Base-by-base conservation (phyloP, 2,888 invertebrate genomes). In the Rutpela maculata region DNA sequence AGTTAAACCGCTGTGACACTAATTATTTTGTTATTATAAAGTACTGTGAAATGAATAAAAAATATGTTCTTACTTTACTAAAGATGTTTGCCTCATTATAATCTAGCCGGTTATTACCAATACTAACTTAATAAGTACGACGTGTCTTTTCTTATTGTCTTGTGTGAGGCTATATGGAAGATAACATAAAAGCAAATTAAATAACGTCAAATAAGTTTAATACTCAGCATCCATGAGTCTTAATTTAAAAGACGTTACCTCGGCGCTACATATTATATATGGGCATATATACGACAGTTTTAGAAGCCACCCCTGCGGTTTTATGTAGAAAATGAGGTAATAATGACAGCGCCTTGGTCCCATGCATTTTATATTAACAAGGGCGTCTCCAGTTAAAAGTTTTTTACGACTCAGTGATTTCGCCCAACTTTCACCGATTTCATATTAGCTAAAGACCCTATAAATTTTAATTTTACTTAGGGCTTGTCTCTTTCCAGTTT, bases 341-440 rank as follows among this genome's bases (percentile, higher is more conserved):
- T 87, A 87, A 87, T 87, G 87, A 87, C 87, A 83, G 86, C 85
- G 79, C 82, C 81, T 83, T 81, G 81, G 85, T 82, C 82, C 83
- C 81, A 82, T 85, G 83, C 70, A 70, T 70, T 83, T 85, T 85
- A 84, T 86, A 86, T 86, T 86, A 86, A 87, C 83, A 79, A 83
- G 82, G 83, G 83, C 80, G 84, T 81, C 79, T 82, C 82, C 79
- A 82, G 84, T 85, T 85, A 84, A 86, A 87, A 86, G 85, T 84
- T 85, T 87, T 85, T 85, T 83, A 84, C 79, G 84, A 77, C 74
- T 38, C 80, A 74, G 78, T 78, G 77, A 80, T 83, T 79, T 76
- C 74, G 62, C 60, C 74, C 56, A 83, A 82, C 81, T 83, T 83
- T 82, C 81, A 79, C 80, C 80, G 81, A 84, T 83, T 83, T 81